A percentile compares a stretch with the other conserved stretches of the same genome.
Evolutionary conservation across 2,888 invertebrate species (phyloP).

Genomic region (Dromius quadrimaculatus): DNA sequence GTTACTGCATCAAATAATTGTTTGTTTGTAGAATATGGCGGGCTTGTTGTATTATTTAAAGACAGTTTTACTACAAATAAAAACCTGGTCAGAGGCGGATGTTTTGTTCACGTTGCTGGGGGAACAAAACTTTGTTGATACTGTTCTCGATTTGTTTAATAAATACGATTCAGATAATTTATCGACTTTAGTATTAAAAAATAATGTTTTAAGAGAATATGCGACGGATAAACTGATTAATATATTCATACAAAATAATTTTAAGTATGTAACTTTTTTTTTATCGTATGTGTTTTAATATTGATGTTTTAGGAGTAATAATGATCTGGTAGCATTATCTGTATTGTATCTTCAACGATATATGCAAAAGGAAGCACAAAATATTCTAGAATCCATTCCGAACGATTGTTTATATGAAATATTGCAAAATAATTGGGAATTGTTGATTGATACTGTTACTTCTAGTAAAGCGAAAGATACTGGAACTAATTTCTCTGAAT

Average conservation of each 20-base stretch:
- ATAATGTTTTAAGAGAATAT: slow-evolving; percentile 69
- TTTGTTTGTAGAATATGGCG: slow-evolving; percentile 60
- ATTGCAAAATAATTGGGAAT: slow-evolving; percentile 67
- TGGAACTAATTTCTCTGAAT: slow-evolving; percentile 69
- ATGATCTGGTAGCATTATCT: slow-evolving; percentile 66
- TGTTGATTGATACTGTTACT: slow-evolving; percentile 68
- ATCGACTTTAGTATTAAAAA: slow-evolving; percentile 68
- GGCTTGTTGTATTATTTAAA: slow-evolving; percentile 65
- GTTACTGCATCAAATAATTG: not conserved
- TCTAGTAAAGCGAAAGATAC: slow-evolving; percentile 61
- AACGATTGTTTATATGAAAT: slow-evolving; percentile 64
- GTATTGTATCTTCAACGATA: slow-evolving; percentile 70
- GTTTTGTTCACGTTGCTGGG: slow-evolving; percentile 63
- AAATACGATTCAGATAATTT: slow-evolving; percentile 66
- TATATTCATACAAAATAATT: slow-evolving; percentile 62
- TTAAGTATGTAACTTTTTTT: slow-evolving; percentile 58
- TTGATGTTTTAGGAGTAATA: slow-evolving; percentile 60
- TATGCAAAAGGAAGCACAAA: slow-evolving; percentile 67
- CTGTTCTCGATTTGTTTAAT: slow-evolving; percentile 65
- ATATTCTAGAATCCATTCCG: slow-evolving; percentile 66
- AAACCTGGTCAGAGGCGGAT: slow-evolving; percentile 66
- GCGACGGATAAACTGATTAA: slow-evolving; percentile 70
- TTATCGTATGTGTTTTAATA: slow-evolving; percentile 30
- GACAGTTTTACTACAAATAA: slow-evolving; percentile 64
- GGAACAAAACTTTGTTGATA: slow-evolving; percentile 64